Conservation (phyloP, 2,888 invertebrate genomes). For the Aleiodes testaceus region DNA sequence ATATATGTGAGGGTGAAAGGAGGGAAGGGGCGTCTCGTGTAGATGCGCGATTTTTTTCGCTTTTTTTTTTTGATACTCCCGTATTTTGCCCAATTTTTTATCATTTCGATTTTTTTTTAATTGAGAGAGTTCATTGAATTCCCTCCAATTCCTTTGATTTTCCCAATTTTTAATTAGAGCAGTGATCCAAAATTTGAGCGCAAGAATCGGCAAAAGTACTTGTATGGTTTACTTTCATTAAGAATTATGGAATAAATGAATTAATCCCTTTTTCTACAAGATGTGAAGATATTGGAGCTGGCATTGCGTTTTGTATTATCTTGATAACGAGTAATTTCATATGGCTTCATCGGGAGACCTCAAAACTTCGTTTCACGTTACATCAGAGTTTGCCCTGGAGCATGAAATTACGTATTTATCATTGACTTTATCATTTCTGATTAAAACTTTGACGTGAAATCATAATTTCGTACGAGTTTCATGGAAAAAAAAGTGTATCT, state of each 20-base stretch:
- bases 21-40: neutral
- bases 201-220: neutral
- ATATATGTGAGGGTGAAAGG: slow-evolving; percentile 21
- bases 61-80: neutral
- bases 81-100: no score
- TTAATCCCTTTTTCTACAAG: no score
- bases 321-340: slow-evolving; percentile 15
- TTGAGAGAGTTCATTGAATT: neutral
- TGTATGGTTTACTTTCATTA: neutral
- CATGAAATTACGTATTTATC: no score
- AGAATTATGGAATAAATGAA: no score
- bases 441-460: no score
- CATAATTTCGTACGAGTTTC: no score
- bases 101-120: neutral
- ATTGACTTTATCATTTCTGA: no score
- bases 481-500: no score
- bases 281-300: neutral
- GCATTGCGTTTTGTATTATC: slow-evolving; percentile 14
- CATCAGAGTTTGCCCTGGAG: slow-evolving; percentile 3
- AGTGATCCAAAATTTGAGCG: no score
- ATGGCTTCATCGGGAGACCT: slow-evolving; percentile 1
- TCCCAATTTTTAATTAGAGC: no score
- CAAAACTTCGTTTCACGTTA: slow-evolving; percentile 15
- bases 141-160: no score
- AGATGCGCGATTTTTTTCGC: slow-evolving; percentile 2